A percentile compares a stretch with the other conserved stretches of the same genome.
Conservation (phyloP, 2,888 invertebrate genomes). For the Abrostola triplasia region DNA sequence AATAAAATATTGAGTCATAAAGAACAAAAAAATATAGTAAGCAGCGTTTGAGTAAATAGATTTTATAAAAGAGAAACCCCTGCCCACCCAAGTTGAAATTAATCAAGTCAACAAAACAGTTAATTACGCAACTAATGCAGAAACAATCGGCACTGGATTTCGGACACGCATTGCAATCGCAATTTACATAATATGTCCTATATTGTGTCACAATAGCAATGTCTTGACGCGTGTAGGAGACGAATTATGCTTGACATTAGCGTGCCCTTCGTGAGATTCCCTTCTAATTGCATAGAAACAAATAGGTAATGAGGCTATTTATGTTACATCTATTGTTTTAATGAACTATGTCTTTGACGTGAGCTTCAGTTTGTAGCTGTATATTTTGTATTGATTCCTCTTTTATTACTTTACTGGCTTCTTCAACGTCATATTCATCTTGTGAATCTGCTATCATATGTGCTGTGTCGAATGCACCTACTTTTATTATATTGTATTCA, state of each 20-base stretch:
- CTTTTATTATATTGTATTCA: too few relatives aligned
- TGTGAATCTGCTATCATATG: too few relatives aligned
- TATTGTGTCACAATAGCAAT: conserved; percentile 64
- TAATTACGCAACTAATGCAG: conserved; percentile 29
- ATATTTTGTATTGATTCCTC: too few relatives aligned
- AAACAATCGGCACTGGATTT: conserved; percentile 59
- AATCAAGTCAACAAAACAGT: conserved; percentile 5
- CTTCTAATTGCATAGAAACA: conserved; percentile 52
- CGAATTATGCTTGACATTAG: conserved; percentile 73
- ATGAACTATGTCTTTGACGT: conserved; percentile 9
- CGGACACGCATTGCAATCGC: conserved; percentile 65
- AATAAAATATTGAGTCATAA: too few relatives aligned
- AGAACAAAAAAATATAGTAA: too few relatives aligned
- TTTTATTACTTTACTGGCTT: too few relatives aligned
- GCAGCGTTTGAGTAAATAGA: too few relatives aligned
- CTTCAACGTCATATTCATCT: too few relatives aligned
- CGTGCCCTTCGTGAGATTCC: conserved; percentile 42
- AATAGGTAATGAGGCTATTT: conserved; percentile 29
- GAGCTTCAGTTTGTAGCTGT: neutral
- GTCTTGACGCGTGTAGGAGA: conserved; percentile 77
- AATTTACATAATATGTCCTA: conserved; percentile 64
- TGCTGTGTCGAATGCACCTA: too few relatives aligned
- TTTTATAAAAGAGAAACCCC: neutral
- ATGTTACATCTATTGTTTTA: conserved; percentile 25
- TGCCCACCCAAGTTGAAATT: neutral